Percentiles rank a stretch among this genome's conserved stretches.
Conservation (phyloP, 2,888 invertebrate genomes). For the Timema cristinae region DNA sequence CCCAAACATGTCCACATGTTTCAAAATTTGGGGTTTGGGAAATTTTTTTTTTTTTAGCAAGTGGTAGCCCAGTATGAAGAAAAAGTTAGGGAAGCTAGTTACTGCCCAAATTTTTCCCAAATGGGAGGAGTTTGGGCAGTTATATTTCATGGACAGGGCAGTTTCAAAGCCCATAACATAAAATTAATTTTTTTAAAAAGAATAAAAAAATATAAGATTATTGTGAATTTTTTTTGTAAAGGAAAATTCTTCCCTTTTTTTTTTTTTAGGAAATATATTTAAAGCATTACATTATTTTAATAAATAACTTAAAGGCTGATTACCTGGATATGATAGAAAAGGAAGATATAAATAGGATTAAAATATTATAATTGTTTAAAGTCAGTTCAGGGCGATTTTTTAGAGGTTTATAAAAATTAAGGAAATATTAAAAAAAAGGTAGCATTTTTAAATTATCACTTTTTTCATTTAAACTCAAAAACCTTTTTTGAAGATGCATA, state of each 20-base stretch:
- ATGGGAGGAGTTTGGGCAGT: constrained; percentile 73
- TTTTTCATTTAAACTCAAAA: too few relatives aligned
- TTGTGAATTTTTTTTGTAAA: neutral
- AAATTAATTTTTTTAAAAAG: neutral
- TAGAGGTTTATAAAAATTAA: too few relatives aligned
- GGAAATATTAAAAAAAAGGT: too few relatives aligned
- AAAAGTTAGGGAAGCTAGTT: constrained; percentile 68
- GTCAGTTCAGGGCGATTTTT: too few relatives aligned
- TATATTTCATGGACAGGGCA: constrained; percentile 77
- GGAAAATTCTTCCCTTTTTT: neutral
- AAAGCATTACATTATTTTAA: neutral
- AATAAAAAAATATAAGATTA: constrained; percentile 12
- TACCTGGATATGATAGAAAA: neutral
- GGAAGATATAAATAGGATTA: too few relatives aligned
- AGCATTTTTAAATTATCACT: too few relatives aligned
- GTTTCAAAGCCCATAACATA: constrained; percentile 58
- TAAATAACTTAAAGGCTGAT: neutral
- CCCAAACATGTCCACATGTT: constrained; percentile 86
- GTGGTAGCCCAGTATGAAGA: constrained; percentile 80
- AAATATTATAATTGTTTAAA: too few relatives aligned
- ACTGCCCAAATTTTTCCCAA: constrained; percentile 83
- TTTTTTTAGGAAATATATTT: neutral
- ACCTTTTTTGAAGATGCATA: too few relatives aligned
- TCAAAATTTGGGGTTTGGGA: constrained; percentile 66
- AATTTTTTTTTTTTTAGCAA: constrained; percentile 76